phyloP scores from a whole-genome alignment of 2,888 invertebrate genomes.

The Eupithecia abbreviata region DNA sequence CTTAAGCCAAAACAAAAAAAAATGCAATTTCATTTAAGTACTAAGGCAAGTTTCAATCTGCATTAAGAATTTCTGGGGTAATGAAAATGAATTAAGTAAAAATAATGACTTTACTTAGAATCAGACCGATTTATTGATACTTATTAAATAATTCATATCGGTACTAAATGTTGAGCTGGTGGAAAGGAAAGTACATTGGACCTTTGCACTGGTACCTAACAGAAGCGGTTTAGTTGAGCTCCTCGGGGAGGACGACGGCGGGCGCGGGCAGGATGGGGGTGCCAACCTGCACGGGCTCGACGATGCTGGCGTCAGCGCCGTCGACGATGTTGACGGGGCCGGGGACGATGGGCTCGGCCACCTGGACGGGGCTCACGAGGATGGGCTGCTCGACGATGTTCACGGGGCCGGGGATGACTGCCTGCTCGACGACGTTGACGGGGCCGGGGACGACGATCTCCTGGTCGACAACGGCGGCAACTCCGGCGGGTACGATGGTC shows the following conservation, averaged over 20 bases:
- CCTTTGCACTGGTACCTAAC: not conserved
- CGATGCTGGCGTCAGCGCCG: not conserved
- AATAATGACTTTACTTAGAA: not conserved
- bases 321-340: too few species aligned
- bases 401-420: slow-evolving; percentile 37
- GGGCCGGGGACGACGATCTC: slow-evolving; percentile 37
- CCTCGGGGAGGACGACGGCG: slow-evolving; percentile 34
- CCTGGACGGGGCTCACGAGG: slow-evolving; percentile 30
- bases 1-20: not conserved
- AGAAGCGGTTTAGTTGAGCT: slow-evolving; percentile 28
- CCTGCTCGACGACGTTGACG: slow-evolving; percentile 27
- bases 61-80: not conserved
- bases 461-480: slow-evolving; percentile 21
- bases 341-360: slow-evolving; percentile 31
- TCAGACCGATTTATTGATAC: not conserved
- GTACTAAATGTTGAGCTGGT: not conserved
- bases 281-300: slow-evolving; percentile 30
- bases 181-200: not conserved
- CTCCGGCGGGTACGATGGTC: slow-evolving; percentile 26
- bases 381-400: slow-evolving; percentile 34
- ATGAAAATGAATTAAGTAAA: not conserved
- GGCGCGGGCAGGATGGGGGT: slow-evolving; percentile 36
- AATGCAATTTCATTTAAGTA: too few species aligned
- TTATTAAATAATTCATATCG: not conserved
- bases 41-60: too few species aligned